These are phyloP conservation scores for Atherix ibis DNA, from an alignment of 2,888 invertebrate species.

Conservation along the genomic window DNA sequence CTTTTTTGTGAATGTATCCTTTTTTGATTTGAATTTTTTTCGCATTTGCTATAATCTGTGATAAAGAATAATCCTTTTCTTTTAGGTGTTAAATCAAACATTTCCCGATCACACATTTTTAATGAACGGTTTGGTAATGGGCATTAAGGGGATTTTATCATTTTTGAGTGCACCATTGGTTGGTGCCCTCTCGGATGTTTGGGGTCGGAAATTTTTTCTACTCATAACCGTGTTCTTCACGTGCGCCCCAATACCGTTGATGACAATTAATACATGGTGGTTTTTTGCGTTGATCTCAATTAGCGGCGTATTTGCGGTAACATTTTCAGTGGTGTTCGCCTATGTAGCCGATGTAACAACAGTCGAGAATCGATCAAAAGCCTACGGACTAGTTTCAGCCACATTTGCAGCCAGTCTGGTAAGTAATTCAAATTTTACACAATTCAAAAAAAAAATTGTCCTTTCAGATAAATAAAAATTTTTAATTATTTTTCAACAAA, in stretches of 20 bases:
- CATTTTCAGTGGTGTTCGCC: constrained; percentile 98
- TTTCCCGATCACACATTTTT: constrained; percentile 98
- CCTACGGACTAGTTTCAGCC: constrained; percentile 95
- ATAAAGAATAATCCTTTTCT: neutral
- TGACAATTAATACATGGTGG: constrained; percentile 99
- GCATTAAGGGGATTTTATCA: constrained; percentile 93
- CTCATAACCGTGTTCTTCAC: constrained; percentile 97
- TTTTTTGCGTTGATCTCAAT: constrained; percentile 99
- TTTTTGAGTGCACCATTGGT: constrained; percentile 95
- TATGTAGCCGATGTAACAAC: constrained; percentile 99
- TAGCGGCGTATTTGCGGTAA: constrained; percentile 96
- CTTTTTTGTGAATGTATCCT: no score
- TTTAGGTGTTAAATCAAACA: constrained; percentile 75
- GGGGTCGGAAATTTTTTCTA: constrained; percentile 96
- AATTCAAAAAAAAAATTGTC: neutral
- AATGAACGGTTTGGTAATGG: constrained; percentile 99
- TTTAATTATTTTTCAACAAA: no score
- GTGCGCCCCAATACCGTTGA: constrained; percentile 95
- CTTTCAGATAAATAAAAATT: neutral
- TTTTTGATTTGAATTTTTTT: no score
- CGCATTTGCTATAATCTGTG: no score
- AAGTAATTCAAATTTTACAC: constrained; percentile 8
- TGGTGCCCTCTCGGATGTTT: constrained; percentile 94
- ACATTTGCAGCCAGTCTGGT: constrained; percentile 97
- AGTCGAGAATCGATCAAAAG: constrained; percentile 84